Evolutionary conservation across 2,113 vertebrate genomes (phyloP), one percentile per base, ranked within the genome.

Genomic region (Tapirus terrestris): DNA sequence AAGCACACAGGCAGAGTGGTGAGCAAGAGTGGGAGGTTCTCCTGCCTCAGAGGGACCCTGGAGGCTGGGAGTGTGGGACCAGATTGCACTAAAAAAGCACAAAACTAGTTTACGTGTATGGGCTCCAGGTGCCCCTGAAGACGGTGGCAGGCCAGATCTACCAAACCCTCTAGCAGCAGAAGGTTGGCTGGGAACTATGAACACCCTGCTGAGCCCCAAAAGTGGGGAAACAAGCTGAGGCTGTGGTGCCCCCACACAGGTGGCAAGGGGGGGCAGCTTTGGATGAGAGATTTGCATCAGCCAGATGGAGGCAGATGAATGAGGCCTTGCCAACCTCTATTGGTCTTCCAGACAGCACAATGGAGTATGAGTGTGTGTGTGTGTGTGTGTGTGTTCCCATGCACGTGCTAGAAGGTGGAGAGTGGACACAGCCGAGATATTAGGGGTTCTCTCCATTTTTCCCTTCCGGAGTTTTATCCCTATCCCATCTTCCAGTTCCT

Each of bases 1-100:
- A 96, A 97, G 90, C 97, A 65, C 76, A 33, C 70, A 70, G 72
- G 90, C 67, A 0, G 51, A 48, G 43, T 23, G 53, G 87, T 72
- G 29, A 84, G 43, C 17, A 43, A 75, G 8, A 70, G 70, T 33
- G 27, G 79, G 84, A 81, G 36, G 43, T 33, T 53, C 43, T 80
- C n/a, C 87, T 79, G 60, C 70, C 76, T 61, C 4, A 0, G 25
- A 56, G 45, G 18, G 25, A n/a, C 21, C 4, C 60, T 73, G 16
- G n/a, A 89, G 72, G 39, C 76, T 72, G 36, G 25, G 21, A 6
- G 21, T 27, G 23, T 25, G 25, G 68, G 53, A 10, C 33, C 12
- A 51, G 53, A 93, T 56, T 0, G 21, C 13, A 7, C 31, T 3
- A 12, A 11, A 85, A 94, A 36, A 45, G 43, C 27, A 21, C 11